phyloP scores from a whole-genome alignment of 2,888 invertebrate genomes.

The Willowsia nigromaculata region DNA sequence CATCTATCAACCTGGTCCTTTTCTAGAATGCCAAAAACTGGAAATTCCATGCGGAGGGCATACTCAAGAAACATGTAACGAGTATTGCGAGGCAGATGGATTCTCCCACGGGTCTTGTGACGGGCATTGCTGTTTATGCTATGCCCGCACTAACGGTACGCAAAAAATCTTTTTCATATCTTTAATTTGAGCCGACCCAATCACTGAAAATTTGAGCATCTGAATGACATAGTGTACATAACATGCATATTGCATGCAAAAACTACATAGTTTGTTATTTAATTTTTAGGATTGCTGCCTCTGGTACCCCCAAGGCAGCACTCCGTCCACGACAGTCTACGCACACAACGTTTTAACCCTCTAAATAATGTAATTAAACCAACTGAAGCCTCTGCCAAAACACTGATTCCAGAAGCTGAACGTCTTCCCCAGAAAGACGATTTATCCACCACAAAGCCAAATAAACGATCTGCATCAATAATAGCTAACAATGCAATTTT shows the following conservation, averaged over 20 bases:
- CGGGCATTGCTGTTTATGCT: constrained; percentile 68
- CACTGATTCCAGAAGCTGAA: neutral
- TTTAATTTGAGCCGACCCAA: too few species aligned
- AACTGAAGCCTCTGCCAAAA: neutral
- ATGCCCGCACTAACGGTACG: constrained; percentile 59
- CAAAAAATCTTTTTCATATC: neutral
- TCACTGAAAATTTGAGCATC: too few species aligned
- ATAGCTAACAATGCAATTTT: constrained; percentile 8
- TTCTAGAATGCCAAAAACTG: constrained; percentile 55
- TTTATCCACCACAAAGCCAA: constrained; percentile 18
- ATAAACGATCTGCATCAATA: constrained; percentile 38
- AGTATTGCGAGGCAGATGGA: constrained; percentile 59
- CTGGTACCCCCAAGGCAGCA: constrained; percentile 40
- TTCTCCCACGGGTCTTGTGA: constrained; percentile 54
- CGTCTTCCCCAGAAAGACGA: neutral
- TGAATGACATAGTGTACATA: too few species aligned
- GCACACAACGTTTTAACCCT: neutral
- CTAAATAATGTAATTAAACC: neutral
- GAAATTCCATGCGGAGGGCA: constrained; percentile 71
- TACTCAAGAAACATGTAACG: constrained; percentile 54
- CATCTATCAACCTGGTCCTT: constrained; percentile 71
- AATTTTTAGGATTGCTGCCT: constrained; percentile 55
- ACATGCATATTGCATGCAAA: too few species aligned
- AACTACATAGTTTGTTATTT: too few species aligned
- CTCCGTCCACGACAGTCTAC: constrained; percentile 32